These are phyloP conservation scores for Oxytorus armatus DNA, from an alignment of 2,888 invertebrate genomes.

Conservation along the genomic window DNA sequence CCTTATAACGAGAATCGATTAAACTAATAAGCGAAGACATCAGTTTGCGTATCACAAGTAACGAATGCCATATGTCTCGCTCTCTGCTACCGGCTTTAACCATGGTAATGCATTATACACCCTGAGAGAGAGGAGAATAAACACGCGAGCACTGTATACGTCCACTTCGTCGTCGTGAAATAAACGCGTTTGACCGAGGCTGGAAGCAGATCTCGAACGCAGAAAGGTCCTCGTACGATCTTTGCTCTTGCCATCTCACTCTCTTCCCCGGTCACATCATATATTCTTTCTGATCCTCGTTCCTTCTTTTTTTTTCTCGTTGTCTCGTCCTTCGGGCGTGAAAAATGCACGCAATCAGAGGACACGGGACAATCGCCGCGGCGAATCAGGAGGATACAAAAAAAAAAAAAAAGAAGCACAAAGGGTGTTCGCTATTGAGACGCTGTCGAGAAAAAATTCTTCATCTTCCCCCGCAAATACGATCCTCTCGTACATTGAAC, in stretches of 20 bases:
- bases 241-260: slow-evolving; percentile 25
- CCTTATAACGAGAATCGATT: slow-evolving; percentile 80
- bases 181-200: slow-evolving; percentile 60
- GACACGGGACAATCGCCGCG: slow-evolving; percentile 69
- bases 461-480: slow-evolving; percentile 40
- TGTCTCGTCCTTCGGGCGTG: slow-evolving; percentile 52
- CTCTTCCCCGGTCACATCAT: slow-evolving; percentile 27
- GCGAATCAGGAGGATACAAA: slow-evolving; percentile 65
- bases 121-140: slow-evolving; percentile 54
- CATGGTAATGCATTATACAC: slow-evolving; percentile 51
- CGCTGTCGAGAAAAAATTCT: slow-evolving; percentile 63
- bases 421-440: slow-evolving; percentile 69
- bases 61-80: slow-evolving; percentile 79
- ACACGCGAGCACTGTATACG: slow-evolving; percentile 56
- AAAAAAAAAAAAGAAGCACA: slow-evolving; percentile 39
- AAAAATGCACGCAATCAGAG: slow-evolving; percentile 70
- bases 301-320: slow-evolving; percentile 49
- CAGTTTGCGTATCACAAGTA: slow-evolving; percentile 79
- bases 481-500: slow-evolving; percentile 60
- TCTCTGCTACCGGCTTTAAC: slow-evolving; percentile 77
- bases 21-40: slow-evolving; percentile 81
- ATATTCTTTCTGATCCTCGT: slow-evolving; percentile 48
- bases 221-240: slow-evolving; percentile 48
- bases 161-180: slow-evolving; percentile 61
- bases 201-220: slow-evolving; percentile 50